phyloP scores from a whole-genome alignment of 2,888 invertebrate species.

The Cheilosia vernalis region DNA sequence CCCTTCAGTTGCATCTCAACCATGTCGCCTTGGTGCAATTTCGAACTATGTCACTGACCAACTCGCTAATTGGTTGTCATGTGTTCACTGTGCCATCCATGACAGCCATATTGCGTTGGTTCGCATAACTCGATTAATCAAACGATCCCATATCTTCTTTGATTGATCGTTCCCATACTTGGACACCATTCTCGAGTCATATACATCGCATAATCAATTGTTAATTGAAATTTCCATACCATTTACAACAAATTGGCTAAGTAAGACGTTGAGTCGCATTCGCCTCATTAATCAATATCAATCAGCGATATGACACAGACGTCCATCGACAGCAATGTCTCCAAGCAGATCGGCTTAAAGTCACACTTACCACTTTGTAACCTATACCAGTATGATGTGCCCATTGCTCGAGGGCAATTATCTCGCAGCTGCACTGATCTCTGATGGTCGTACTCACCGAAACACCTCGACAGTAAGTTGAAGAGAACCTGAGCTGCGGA shows the following conservation, averaged over 20 bases:
- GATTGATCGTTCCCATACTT: too few species aligned
- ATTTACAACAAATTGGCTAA: conserved; percentile 11
- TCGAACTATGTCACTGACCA: too few species aligned
- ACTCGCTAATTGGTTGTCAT: too few species aligned
- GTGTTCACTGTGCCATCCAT: too few species aligned
- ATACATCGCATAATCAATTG: too few species aligned
- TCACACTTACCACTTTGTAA: conserved; percentile 11
- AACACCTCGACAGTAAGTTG: conserved; percentile 18
- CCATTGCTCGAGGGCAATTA: conserved; percentile 59
- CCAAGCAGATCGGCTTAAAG: conserved; percentile 34
- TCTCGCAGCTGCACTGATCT: conserved; percentile 32
- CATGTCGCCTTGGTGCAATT: too few species aligned
- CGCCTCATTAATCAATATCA: conserved; percentile 32
- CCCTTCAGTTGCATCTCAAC: too few species aligned
- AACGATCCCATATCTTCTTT: too few species aligned
- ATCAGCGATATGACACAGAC: conserved; percentile 9
- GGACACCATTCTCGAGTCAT: too few species aligned
- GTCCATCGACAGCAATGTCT: conserved; percentile 10
- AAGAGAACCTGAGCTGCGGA: conserved; percentile 24
- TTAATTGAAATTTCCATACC: background rate
- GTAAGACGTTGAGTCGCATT: conserved; percentile 16
- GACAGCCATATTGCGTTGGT: too few species aligned
- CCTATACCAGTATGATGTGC: background rate
- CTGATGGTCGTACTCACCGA: background rate
- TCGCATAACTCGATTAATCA: too few species aligned